These are phyloP conservation scores for Ceratina japonica DNA, from an alignment of 1,140 invertebrate genomes.

Conservation along the genomic window DNA sequence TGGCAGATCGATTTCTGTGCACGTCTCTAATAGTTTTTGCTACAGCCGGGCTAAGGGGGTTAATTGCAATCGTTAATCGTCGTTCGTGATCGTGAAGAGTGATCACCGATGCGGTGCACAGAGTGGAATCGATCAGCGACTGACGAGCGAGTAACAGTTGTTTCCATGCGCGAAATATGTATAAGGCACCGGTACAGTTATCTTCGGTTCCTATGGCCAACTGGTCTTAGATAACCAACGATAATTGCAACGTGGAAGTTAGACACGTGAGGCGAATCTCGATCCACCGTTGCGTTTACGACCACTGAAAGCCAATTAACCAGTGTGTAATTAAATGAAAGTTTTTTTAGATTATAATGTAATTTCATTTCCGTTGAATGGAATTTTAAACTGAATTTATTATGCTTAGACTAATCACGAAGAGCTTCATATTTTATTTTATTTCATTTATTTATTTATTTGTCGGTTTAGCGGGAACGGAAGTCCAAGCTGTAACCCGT, in stretches of 20 bases:
- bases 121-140: slow-evolving; percentile 5
- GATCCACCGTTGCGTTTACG: neutral
- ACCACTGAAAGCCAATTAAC: neutral
- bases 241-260: slow-evolving; percentile 25
- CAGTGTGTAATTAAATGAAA: neutral
- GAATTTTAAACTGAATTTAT: too few species aligned
- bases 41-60: neutral
- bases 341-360: too few species aligned
- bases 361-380: too few species aligned
- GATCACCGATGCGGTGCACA: slow-evolving; percentile 10
- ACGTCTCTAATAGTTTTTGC: neutral
- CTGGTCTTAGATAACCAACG: slow-evolving; percentile 1
- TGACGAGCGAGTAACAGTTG: slow-evolving; percentile 46
- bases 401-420: too few species aligned
- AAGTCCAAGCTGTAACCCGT: too few species aligned
- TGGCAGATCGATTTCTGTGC: neutral
- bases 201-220: slow-evolving; percentile 4
- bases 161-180: slow-evolving; percentile 19
- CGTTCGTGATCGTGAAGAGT: slow-evolving; percentile 15
- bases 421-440: too few species aligned
- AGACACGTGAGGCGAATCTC: slow-evolving; percentile 12
- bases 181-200: slow-evolving; percentile 12
- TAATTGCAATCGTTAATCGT: slow-evolving; percentile 19
- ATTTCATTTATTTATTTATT: too few species aligned
- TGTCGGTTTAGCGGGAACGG: too few species aligned